phyloP scores from a whole-genome alignment of 2,888 invertebrate species.

The Eupithecia dodoneata region DNA sequence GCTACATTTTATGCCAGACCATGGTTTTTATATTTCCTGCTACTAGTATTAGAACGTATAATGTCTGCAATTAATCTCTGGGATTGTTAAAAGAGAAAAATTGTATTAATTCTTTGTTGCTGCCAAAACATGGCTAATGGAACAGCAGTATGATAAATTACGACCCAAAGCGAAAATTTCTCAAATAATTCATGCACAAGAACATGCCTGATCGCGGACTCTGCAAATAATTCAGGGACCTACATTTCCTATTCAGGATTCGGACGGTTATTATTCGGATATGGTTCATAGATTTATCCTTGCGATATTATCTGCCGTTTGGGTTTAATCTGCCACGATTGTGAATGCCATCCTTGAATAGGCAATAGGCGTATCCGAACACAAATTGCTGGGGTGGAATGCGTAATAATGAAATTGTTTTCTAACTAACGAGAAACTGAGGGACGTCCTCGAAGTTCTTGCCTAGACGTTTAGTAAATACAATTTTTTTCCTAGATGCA shows the following conservation, averaged over 20 bases:
- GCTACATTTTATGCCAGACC: slow-evolving; percentile 24
- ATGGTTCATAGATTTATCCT: slow-evolving; percentile 15
- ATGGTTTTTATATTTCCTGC: slow-evolving; percentile 25
- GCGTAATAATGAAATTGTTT: slow-evolving; percentile 35
- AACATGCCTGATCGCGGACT: slow-evolving; percentile 19
- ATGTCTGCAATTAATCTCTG: slow-evolving; percentile 34
- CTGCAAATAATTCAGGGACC: slow-evolving; percentile 8
- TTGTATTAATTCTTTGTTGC: slow-evolving; percentile 19
- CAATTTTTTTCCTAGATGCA: neutral
- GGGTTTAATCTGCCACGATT: slow-evolving; percentile 30
- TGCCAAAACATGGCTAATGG: slow-evolving; percentile 17
- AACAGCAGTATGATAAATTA: slow-evolving; percentile 15
- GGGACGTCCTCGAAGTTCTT: slow-evolving; percentile 11
- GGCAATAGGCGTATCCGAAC: slow-evolving; percentile 27
- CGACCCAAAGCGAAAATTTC: slow-evolving; percentile 5
- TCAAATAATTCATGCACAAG: slow-evolving; percentile 24
- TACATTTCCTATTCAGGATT: slow-evolving; percentile 2
- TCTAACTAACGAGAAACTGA: slow-evolving; percentile 20
- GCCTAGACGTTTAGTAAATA: neutral
- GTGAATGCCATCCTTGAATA: slow-evolving; percentile 25
- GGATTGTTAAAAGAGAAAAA: slow-evolving; percentile 35
- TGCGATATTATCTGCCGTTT: slow-evolving; percentile 25
- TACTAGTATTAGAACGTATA: slow-evolving; percentile 9
- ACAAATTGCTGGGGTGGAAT: slow-evolving; percentile 29
- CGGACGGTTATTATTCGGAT: slow-evolving; percentile 11